Evolutionary conservation across 2,797 vertebrate species (phyloP).

Genomic region (Leptatherina wallacei): DNA sequence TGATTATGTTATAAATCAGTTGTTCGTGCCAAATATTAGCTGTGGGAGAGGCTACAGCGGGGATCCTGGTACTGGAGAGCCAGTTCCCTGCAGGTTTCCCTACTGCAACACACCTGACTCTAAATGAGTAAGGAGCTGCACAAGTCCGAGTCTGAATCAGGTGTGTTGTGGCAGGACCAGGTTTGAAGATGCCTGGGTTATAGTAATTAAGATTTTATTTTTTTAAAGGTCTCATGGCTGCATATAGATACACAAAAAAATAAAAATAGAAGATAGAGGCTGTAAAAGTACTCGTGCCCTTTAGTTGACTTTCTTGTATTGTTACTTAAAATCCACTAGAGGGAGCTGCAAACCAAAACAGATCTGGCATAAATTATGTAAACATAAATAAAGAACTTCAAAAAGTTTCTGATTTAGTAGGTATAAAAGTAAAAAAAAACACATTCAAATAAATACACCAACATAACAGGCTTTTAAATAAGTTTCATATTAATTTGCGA

Average conservation of each 20-base stretch:
- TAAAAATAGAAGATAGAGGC: no score
- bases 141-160: no score
- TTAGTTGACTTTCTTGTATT: background rate
- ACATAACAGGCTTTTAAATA: background rate
- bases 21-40: background rate
- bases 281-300: no score
- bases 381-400: background rate
- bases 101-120: no score
- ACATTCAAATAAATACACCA: background rate
- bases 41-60: background rate
- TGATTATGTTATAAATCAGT: background rate
- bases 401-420: background rate
- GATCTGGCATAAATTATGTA: background rate
- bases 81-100: no score
- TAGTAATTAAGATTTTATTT: no score
- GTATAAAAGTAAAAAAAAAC: background rate
- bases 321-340: conserved; percentile 8
- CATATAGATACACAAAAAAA: no score
- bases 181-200: no score
- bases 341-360: conserved; percentile 11
- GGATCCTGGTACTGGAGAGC: no score
- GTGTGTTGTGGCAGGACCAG: no score
- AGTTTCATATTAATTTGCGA: background rate
- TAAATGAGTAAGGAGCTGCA: no score
- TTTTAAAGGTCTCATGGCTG: no score